Evolutionary conservation across 23 tunicate genomes (phyloP).

Genomic region (Phallusia fumigata): DNA sequence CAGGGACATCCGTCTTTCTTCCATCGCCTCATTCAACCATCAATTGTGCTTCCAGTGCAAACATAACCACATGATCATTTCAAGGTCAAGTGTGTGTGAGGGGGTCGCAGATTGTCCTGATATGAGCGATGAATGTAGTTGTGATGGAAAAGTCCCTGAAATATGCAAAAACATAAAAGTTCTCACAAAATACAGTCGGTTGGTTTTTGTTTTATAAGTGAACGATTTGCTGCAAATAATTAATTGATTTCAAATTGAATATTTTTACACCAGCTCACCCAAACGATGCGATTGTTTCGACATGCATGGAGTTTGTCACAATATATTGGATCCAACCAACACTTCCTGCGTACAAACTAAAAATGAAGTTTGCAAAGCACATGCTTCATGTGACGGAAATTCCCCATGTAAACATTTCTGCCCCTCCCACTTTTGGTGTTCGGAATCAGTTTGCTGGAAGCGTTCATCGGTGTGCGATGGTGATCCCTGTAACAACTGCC

Average conservation of each 20-base stretch:
- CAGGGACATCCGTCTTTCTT: background rate
- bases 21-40: background rate
- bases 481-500: slow-evolving; percentile 1
- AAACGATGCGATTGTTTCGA: slow-evolving; percentile 6
- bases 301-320: background rate
- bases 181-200: too few species aligned
- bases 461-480: background rate
- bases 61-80: background rate
- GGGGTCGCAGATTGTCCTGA: background rate
- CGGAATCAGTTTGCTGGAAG: slow-evolving; percentile 3
- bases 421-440: background rate
- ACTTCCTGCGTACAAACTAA: background rate
- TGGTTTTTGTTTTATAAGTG: too few species aligned
- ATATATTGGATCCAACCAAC: background rate
- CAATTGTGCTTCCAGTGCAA: background rate
- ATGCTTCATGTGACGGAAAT: background rate
- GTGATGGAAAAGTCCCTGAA: too few species aligned
- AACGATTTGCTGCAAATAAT: too few species aligned
- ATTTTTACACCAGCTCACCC: too few species aligned
- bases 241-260: too few species aligned
- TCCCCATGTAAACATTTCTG: background rate
- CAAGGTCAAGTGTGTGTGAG: background rate
- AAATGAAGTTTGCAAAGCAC: background rate
- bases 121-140: slow-evolving; percentile 1
- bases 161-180: too few species aligned